A percentile compares a stretch with the other conserved stretches of the same genome.
Conservation (phyloP, 2,888 invertebrate species). For the Euplexia lucipara region DNA sequence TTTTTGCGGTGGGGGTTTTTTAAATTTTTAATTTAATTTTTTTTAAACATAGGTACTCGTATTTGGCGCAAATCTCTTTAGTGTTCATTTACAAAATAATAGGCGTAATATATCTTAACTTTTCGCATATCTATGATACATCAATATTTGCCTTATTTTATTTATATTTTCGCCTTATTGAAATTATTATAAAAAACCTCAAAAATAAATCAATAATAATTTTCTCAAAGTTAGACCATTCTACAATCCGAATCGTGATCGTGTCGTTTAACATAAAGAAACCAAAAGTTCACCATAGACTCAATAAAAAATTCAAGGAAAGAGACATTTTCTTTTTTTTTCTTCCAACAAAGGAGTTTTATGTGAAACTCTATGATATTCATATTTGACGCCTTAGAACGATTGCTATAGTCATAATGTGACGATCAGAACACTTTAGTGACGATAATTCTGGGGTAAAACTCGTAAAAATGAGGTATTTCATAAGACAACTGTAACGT, state of each 20-base stretch:
- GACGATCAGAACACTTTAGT: constrained; percentile 63
- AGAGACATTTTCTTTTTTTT: constrained; percentile 54
- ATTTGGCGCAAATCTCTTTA: too few species aligned
- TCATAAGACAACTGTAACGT: constrained; percentile 66
- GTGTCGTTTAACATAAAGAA: constrained; percentile 45
- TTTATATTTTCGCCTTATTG: too few species aligned
- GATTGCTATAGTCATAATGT: constrained; percentile 52
- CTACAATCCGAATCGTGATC: constrained; percentile 39
- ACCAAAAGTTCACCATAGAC: constrained; percentile 32
- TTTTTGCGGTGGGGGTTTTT: too few species aligned
- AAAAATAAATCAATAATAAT: background rate
- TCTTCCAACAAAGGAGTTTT: constrained; percentile 40
- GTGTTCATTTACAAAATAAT: too few species aligned
- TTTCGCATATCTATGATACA: too few species aligned
- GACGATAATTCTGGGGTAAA: constrained; percentile 65
- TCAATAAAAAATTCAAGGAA: constrained; percentile 60
- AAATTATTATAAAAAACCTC: background rate
- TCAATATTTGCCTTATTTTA: too few species aligned
- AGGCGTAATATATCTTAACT: too few species aligned
- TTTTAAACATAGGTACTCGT: too few species aligned
- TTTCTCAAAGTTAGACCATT: background rate
- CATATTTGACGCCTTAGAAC: constrained; percentile 60
- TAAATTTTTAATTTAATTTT: too few species aligned
- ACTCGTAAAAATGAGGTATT: constrained; percentile 62
- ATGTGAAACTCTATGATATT: constrained; percentile 43